Percentiles rank a stretch among this genome's conserved stretches.
These are phyloP conservation scores for Hermaeophaga mercurialis DNA, from an alignment of 2,888 invertebrate species.

Conservation along the genomic window DNA sequence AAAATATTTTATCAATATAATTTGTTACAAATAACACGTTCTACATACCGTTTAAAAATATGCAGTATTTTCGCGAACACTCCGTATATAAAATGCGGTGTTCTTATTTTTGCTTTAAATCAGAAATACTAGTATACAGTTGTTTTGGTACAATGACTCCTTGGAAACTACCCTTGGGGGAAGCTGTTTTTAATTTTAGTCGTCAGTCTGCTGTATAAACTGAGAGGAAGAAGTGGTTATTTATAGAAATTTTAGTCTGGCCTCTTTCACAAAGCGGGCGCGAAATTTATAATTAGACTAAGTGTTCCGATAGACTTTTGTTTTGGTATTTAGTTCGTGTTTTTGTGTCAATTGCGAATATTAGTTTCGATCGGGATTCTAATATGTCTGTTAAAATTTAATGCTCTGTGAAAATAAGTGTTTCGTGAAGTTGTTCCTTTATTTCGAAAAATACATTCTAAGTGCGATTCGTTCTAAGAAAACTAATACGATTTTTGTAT, in stretches of 20 bases:
- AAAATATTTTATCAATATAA: no score
- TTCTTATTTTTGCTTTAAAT: no score
- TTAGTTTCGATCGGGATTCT: background rate
- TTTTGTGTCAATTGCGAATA: slow-evolving; percentile 19
- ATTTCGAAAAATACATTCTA: no score
- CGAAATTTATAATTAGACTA: slow-evolving; percentile 35
- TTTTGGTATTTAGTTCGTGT: slow-evolving; percentile 15
- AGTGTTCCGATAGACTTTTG: slow-evolving; percentile 28
- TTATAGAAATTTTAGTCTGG: slow-evolving; percentile 30
- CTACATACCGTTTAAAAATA: no score
- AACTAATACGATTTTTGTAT: no score
- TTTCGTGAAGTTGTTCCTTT: no score
- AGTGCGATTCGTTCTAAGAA: no score
- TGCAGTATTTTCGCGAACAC: no score
- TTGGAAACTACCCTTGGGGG: slow-evolving; percentile 4
- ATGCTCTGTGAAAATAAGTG: background rate
- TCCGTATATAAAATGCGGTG: no score
- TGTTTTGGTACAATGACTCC: no score
- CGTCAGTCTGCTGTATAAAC: background rate
- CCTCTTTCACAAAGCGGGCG: slow-evolving; percentile 22
- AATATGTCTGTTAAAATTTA: background rate
- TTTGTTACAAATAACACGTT: no score
- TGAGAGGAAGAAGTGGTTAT: slow-evolving; percentile 32
- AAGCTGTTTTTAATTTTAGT: slow-evolving; percentile 7
- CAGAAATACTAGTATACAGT: no score